Percentiles rank a stretch among this genome's conserved stretches.
These are phyloP conservation scores for Carassius auratus DNA, from an alignment of 2,113 vertebrate species.

Conservation along the genomic window DNA sequence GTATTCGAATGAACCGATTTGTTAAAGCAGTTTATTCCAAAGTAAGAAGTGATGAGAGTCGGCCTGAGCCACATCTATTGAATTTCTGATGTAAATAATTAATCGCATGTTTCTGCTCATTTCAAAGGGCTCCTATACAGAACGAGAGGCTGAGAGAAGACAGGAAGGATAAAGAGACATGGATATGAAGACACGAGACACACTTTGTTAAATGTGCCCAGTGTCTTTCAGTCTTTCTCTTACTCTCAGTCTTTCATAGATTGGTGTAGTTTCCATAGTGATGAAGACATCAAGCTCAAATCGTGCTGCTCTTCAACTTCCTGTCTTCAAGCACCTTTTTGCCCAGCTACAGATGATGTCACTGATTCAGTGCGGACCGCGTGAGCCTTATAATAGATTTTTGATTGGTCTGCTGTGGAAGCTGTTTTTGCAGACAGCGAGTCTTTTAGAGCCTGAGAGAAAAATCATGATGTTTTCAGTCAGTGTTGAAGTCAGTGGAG, in stretches of 20 bases:
- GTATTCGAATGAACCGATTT: background rate
- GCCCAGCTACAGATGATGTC: constrained; percentile 80
- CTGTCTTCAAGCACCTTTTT: constrained; percentile 71
- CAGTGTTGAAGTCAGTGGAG: constrained; percentile 19
- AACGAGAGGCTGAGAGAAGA: background rate
- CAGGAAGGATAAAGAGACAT: background rate
- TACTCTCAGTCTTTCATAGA: constrained; percentile 58
- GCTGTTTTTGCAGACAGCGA: constrained; percentile 38
- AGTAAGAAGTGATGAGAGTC: background rate
- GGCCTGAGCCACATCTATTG: background rate
- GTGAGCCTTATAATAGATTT: constrained; percentile 66
- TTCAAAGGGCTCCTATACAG: constrained; percentile 7
- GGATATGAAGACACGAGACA: constrained; percentile 13
- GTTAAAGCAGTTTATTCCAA: background rate
- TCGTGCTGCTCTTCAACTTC: constrained; percentile 61
- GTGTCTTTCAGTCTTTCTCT: constrained; percentile 23
- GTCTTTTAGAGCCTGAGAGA: constrained; percentile 42
- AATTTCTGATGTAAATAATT: constrained; percentile 30
- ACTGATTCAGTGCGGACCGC: constrained; percentile 57
- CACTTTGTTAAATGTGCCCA: constrained; percentile 14
- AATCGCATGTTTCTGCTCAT: constrained; percentile 5
- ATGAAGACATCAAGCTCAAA: constrained; percentile 70
- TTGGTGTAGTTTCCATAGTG: constrained; percentile 74
- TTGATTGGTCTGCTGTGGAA: constrained; percentile 54
- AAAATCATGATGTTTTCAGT: constrained; percentile 30